These are phyloP conservation scores for Sylvilagus floridanus DNA, from an alignment of 2,797 vertebrate genomes.

Conservation along the genomic window DNA sequence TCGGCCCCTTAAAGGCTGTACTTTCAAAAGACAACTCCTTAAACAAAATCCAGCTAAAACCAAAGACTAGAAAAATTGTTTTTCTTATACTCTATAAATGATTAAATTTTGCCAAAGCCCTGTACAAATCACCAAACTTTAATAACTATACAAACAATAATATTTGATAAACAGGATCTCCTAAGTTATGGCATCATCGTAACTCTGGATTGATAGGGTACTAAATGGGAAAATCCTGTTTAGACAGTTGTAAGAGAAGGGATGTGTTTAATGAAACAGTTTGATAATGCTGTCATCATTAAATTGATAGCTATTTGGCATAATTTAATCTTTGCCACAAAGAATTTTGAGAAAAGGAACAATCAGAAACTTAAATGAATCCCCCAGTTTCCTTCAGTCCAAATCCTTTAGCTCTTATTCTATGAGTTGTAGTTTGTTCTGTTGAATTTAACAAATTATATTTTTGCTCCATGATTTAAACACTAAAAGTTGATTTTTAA, in stretches of 20 bases:
- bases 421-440: constrained; percentile 47
- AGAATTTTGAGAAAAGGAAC: constrained; percentile 86
- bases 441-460: constrained; percentile 44
- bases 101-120: constrained; percentile 87
- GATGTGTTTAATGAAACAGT: constrained; percentile 86
- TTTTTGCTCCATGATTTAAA: constrained; percentile 78
- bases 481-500: neutral
- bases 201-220: constrained; percentile 85
- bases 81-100: constrained; percentile 84
- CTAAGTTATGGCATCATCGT: constrained; percentile 84
- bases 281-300: constrained; percentile 85
- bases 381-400: neutral
- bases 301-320: constrained; percentile 87
- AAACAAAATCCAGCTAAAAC: constrained; percentile 72
- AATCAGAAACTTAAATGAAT: constrained; percentile 83
- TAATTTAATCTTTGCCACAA: constrained; percentile 86
- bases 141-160: constrained; percentile 89
- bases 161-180: constrained; percentile 87
- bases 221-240: constrained; percentile 87
- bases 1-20: neutral
- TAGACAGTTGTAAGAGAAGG: constrained; percentile 84
- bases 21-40: neutral
- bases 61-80: constrained; percentile 80
- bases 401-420: constrained; percentile 65
- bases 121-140: constrained; percentile 87